Base-by-base conservation (phyloP, 2,113 vertebrate genomes). In the Cyanoderma ruficeps region DNA sequence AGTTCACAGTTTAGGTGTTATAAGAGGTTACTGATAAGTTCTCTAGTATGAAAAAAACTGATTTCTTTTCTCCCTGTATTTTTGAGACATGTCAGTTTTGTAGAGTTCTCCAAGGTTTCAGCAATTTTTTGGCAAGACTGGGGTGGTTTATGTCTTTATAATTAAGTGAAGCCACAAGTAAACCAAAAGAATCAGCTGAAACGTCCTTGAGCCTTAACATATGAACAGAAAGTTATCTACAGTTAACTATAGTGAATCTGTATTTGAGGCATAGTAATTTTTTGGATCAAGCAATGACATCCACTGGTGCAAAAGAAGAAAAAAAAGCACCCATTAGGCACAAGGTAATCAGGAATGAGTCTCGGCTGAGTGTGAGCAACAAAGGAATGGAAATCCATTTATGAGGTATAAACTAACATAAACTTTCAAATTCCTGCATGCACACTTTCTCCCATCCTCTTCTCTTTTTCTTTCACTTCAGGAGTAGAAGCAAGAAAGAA, bases 121-220 rank as follows among this genome's bases (percentile, higher is more conserved):
- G 16, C 10, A 67, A 18, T 8, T 6, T 65, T 93, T 77, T 69
- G 23, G 31, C 20, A 86, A 79, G 35, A 31, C 33, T 61, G 22
- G n/a, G 22, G 10, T 71, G 20, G 4, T 69, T 83, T 60, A 17
- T 67, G 15, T 44, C n/a, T 64, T 44, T 70, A 3, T 30, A 72
- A 75, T 13, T 60, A 71, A 37, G 14, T 19, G 31, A 89, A 83
- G 47, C 7, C 31, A 50, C 27, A 55, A 55, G 14, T 28, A 85
- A 85, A 53, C 3, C 13, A 41, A n/a, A 68, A 50, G 8, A 56
- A 89, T 35, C 21, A 39, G 13, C 33, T 49, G 22, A 77, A 37
- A 71, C 2, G 1, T 47, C 27, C 41, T 83, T 33, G 16, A 81
- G 33, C 23, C 42, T 50, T 18, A n/a, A 17, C 0, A 0, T 30